Base-by-base conservation (phyloP, 2,888 invertebrate genomes). In the Apomyelois bistriatella region DNA sequence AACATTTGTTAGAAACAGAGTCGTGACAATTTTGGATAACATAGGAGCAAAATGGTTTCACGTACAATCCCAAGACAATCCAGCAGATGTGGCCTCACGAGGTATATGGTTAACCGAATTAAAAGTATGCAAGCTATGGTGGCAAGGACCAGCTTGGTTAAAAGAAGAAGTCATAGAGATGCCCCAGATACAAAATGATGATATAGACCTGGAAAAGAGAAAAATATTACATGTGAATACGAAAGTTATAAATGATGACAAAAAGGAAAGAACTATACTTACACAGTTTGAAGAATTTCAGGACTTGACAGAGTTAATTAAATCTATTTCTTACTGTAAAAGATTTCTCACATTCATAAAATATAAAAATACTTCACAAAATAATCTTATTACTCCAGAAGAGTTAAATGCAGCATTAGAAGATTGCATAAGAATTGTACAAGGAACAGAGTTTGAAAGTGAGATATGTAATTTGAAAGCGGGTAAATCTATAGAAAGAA, bases 81-180 rank as follows among this genome's bases (percentile, higher is more conserved):
- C 68, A 0, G 65, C 65, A 1, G 65, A 66, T 12, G 17, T 63
- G 1, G 63, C 56, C 0, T 61, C 64, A 2, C 43, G 66, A 54
- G 66, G 65, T 6, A 47, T 57, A 12, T 10, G 32, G n/a, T 12
- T 59, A 4, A 0, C 6, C 3, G 55, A 64, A 3, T 40, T 65
- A 16, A 52, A 53, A n/a, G n/a, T 48, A 0, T 48, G 9, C 13
- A 8, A 54, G 4, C 32, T 61, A 4, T 65, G 67, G 67, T 61
- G 59, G 64, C n/a, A 58, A 1, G 66, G 64, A 1, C 64, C 65
- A 49, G 13, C 10, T 7, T 59, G 59, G 59, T 43, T 61, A 28
- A 38, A 35, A 12, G 13, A 54, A 46, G 41, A 48, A 32, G 22
- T 49, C 16, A 46, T 59, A 22, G 8, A 40, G 13, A 12, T 32